phyloP scores from a whole-genome alignment of 2,797 vertebrate species.

The Remorina albescens region DNA sequence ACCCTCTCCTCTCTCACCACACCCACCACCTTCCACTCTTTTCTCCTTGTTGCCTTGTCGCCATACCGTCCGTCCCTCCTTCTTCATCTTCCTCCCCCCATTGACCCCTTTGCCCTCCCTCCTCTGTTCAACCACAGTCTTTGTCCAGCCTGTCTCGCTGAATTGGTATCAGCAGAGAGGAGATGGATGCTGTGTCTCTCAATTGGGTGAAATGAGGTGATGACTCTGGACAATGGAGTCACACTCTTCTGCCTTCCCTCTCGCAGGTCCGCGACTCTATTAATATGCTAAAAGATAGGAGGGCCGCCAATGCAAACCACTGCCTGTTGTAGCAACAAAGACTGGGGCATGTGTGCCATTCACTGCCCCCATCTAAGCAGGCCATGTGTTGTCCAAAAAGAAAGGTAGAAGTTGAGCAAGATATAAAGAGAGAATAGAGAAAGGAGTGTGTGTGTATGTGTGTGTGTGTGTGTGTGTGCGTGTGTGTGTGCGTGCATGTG shows the following conservation, averaged over 20 bases:
- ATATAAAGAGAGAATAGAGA: constrained; percentile 78
- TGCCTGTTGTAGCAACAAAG: constrained; percentile 87
- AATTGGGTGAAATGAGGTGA: constrained; percentile 90
- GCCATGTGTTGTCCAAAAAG: constrained; percentile 73
- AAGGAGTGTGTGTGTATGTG: constrained; percentile 51
- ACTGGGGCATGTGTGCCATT: constrained; percentile 85
- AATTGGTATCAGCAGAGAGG: constrained; percentile 87
- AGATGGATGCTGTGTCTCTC: constrained; percentile 88
- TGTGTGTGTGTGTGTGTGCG: constrained; percentile 32
- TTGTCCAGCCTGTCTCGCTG: constrained; percentile 87
- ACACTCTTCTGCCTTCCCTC: constrained; percentile 88
- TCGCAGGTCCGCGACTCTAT: constrained; percentile 87
- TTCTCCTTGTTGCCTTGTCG: constrained; percentile 61
- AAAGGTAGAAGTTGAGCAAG: constrained; percentile 81
- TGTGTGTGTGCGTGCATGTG: constrained; percentile 16
- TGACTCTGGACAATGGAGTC: constrained; percentile 89
- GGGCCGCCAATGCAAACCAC: constrained; percentile 83
- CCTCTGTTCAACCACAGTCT: constrained; percentile 72
- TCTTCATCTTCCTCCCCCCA: constrained; percentile 62
- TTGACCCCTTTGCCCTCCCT: constrained; percentile 24
- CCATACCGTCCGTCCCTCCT: constrained; percentile 69
- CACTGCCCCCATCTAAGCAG: constrained; percentile 76
- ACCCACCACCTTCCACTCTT: constrained; percentile 65
- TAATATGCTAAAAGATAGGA: constrained; percentile 90
- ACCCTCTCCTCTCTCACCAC: constrained; percentile 61